Base-by-base conservation (phyloP, 30 jellyfish, hydroid and myxozoan species). In the Phacellophora camtschatica region DNA sequence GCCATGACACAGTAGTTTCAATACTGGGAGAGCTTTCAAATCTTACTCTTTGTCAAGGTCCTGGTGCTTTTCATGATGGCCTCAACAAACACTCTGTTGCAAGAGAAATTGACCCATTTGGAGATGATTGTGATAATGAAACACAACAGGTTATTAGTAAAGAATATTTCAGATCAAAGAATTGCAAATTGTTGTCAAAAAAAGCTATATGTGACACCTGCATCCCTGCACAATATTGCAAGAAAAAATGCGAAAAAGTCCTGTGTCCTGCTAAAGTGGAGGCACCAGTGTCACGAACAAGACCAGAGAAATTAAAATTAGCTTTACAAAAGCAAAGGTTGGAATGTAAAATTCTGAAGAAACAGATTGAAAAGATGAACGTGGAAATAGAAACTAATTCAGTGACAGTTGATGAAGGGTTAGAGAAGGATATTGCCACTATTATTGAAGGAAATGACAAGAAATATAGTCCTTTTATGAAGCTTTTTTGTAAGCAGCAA, bases 71-170 rank as follows among this genome's bases (percentile, higher is more conserved):
- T 73, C 74, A 73, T 55, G 86, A 73, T 73, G 86, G 86, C 76
- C 86, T 73, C 86, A 50, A 73, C 33, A 73, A 55, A 73, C 86
- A 73, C 54, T 50, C 86, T 73, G 73, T 73, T 55, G 74, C 76
- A 73, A 73, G 86, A 49, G 86, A 73, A 73, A 73, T 73, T 50
- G 86, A 73, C 73, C 74, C 65, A 73, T 73, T 73, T 55, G 74
- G 73, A 73, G 73, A 73, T 55, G 58, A 32, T 51, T 22, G 12
- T 68, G 67, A 68, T 20, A 73, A 73, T 73, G 74, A 73, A 73
- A 27, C 84, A 36, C 84, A 70, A 24, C n/a, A n/a, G n/a, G 84
- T 36, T 22, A 24, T 34, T 68, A 68, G 85, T 71, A 71, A 48
- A 71, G 85, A 71, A 43, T 71, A 71, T 49, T 71, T 71, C 54